phyloP scores from a whole-genome alignment of 2,888 invertebrate genomes.

The Xanthia icteritia region DNA sequence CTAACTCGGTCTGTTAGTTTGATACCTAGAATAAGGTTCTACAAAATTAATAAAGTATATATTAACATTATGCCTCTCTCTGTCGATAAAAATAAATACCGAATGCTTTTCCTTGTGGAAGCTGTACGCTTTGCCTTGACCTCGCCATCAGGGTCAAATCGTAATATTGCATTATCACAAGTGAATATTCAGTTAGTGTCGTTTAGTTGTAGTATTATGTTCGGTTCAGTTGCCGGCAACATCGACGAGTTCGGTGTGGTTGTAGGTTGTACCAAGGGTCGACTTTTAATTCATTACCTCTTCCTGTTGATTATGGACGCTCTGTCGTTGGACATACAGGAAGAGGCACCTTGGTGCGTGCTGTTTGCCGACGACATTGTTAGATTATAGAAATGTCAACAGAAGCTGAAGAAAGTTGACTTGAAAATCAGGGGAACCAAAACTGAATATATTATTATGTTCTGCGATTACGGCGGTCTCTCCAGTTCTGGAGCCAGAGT shows the following conservation, averaged over 20 bases:
- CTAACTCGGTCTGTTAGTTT: too few relatives aligned
- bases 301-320: neutral
- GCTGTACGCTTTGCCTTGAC: neutral
- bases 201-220: neutral
- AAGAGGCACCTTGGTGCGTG: neutral
- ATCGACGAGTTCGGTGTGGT: neutral
- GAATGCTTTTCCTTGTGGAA: neutral
- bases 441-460: neutral
- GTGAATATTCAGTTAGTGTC: neutral
- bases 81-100: neutral
- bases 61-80: too few relatives aligned
- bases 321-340: neutral
- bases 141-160: constrained; percentile 2
- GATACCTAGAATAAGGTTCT: too few relatives aligned
- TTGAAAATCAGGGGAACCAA: neutral
- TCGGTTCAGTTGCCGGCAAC: neutral
- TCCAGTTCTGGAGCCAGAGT: neutral
- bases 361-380: neutral
- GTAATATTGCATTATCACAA: neutral
- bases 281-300: too few relatives aligned
- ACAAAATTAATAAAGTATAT: too few relatives aligned
- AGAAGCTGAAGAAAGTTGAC: too few relatives aligned
- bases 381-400: neutral
- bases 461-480: neutral
- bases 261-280: neutral